Conservation (phyloP, 2,797 vertebrate species). For the Acanthurus leucopareius region DNA sequence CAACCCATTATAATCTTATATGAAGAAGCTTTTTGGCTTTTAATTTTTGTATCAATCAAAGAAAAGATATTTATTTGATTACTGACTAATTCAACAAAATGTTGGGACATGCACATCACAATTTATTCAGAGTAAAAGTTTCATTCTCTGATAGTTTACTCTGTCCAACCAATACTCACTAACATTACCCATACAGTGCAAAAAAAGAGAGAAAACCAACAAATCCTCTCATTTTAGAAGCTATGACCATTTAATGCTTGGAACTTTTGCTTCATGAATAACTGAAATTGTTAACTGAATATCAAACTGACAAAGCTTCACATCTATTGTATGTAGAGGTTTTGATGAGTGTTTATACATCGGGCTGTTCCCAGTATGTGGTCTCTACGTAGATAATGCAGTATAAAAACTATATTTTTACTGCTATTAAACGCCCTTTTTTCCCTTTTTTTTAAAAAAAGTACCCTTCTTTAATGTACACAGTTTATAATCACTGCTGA, state of each 20-base stretch:
- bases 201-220: not conserved
- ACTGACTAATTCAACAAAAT: not conserved
- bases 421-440: no score
- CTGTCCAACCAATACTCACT: no score
- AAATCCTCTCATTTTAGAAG: not conserved
- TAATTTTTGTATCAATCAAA: not conserved
- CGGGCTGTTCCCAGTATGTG: not conserved
- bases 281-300: not conserved
- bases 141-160: not conserved
- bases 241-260: not conserved
- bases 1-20: not conserved
- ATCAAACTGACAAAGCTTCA: not conserved
- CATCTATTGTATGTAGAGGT: not conserved
- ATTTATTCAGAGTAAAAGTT: not conserved
- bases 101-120: not conserved
- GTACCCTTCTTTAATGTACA: no score
- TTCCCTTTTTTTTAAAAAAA: no score
- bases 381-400: not conserved
- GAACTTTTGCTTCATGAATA: not conserved
- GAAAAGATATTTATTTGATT: not conserved
- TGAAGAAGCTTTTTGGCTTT: not conserved
- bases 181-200: not conserved
- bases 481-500: no score
- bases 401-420: no score
- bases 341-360: not conserved